Evolutionary conservation across 2,797 vertebrate genomes (phyloP), one percentile per base, ranked within the genome.

Genomic region (Diglossa cyanea): DNA sequence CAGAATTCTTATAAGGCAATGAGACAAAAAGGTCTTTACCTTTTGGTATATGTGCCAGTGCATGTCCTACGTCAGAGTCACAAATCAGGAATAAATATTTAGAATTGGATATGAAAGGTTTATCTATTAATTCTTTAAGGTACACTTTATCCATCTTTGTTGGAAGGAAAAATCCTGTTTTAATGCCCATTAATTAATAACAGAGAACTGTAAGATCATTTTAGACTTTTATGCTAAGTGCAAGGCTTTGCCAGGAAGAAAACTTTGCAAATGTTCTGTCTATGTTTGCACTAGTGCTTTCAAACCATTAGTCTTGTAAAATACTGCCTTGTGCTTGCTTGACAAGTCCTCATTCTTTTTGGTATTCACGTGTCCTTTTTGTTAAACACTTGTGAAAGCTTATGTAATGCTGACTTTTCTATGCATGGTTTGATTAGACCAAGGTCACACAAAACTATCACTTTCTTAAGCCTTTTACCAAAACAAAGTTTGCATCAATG

Each of bases 361-460:
- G 17, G 6, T 53, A 67, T 67, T 92, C 57, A 70, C 5, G 13
- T 33, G 10, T 74, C 28, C 24, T 88, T 72, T 71, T n/a, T 68
- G n/a, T 42, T 62, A 91, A 93, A 61, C 10, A 7, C 7, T 87
- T 82, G 30, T 40, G 80, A 93, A 85, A 88, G 17, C 67, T 92
- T 88, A 93, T 54, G 57, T 57, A 91, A 79, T 37, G 30, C 19
- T 82, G 54, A 57, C 72, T 93, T 91, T 89, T 83, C 42, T 72
- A 19, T 80, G 57, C 7, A 17, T 76, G 57, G 26, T 74, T 92
- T 89, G 84, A 62, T 88, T 65, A 86, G 81, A 83, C 9, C 65
- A 83, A 86, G 68, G 57, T 95, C 53, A 61, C 57, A 80, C 28
- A 51, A 58, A 91, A 37, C 71, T 86, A 61, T 83, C 88, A 91